phyloP scores from a whole-genome alignment of 2,797 vertebrate species.

The Pampus argenteus region DNA sequence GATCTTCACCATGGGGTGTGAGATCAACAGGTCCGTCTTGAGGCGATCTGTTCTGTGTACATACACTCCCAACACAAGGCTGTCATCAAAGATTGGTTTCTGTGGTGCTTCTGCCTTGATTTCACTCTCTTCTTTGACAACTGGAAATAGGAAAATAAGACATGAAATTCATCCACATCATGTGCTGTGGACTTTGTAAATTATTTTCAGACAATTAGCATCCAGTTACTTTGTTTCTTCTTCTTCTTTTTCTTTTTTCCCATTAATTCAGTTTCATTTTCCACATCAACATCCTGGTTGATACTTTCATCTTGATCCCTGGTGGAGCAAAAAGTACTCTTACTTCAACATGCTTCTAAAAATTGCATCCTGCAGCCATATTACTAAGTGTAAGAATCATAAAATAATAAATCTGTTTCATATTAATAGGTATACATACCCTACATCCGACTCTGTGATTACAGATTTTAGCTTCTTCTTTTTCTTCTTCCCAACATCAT shows the following conservation, averaged over 20 bases:
- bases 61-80: constrained; percentile 91
- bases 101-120: constrained; percentile 61
- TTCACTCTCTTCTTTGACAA: constrained; percentile 70
- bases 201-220: background rate
- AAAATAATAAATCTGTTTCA: background rate
- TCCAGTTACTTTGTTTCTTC: constrained; percentile 78
- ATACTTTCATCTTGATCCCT: constrained; percentile 66
- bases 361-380: constrained; percentile 56
- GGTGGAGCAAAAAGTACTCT: constrained; percentile 21
- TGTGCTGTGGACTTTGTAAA: background rate
- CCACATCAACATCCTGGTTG: constrained; percentile 64
- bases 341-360: constrained; percentile 52
- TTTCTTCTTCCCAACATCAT: constrained; percentile 90
- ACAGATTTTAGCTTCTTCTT: constrained; percentile 88
- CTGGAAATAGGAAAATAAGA: constrained; percentile 45
- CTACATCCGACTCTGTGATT: constrained; percentile 78
- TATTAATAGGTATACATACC: constrained; percentile 66
- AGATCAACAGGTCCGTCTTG: constrained; percentile 91
- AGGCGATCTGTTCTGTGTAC: constrained; percentile 92
- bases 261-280: constrained; percentile 81
- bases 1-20: constrained; percentile 96
- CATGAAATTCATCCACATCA: background rate
- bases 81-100: constrained; percentile 84
- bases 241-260: constrained; percentile 90
- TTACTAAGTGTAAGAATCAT: background rate